phyloP scores from a whole-genome alignment of 2,113 vertebrate species.

The Oryzias woworae region DNA sequence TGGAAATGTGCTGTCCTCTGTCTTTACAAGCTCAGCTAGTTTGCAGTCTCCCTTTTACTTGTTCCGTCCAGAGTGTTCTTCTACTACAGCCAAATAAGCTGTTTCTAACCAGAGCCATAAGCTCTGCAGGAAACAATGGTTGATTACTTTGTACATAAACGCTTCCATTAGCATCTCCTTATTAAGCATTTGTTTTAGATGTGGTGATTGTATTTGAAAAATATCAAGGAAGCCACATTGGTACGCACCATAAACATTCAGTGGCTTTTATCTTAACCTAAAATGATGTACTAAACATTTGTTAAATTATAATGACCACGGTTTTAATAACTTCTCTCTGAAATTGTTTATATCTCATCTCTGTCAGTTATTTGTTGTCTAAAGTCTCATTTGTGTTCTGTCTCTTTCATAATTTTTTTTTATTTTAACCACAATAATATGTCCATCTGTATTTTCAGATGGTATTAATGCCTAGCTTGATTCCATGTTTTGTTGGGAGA shows the following conservation, averaged over 20 bases:
- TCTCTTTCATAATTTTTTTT: too few species aligned
- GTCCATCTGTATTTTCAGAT: too few species aligned
- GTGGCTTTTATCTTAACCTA: conserved; percentile 1
- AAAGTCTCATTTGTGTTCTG: background rate
- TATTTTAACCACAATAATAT: too few species aligned
- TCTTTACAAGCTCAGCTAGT: conserved; percentile 21
- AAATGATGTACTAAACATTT: background rate
- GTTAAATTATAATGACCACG: background rate
- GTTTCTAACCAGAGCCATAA: conserved; percentile 17
- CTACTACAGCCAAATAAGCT: conserved; percentile 36
- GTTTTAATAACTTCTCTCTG: conserved; percentile 8
- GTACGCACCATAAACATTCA: conserved; percentile 25
- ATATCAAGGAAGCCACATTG: conserved; percentile 60
- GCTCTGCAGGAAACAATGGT: conserved; percentile 4
- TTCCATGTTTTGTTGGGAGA: too few species aligned
- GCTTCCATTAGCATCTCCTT: conserved; percentile 54
- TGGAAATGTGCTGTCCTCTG: conserved; percentile 35
- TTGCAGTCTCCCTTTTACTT: conserved; percentile 16
- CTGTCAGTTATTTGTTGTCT: conserved; percentile 1
- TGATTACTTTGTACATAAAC: conserved; percentile 18
- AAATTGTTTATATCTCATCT: background rate
- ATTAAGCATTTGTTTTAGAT: conserved; percentile 70
- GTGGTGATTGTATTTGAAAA: conserved; percentile 62
- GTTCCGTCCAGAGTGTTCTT: conserved; percentile 38
- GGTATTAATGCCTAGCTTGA: too few species aligned